Base-by-base conservation (phyloP, 2,888 invertebrate genomes). In the Litoditis marina region DNA sequence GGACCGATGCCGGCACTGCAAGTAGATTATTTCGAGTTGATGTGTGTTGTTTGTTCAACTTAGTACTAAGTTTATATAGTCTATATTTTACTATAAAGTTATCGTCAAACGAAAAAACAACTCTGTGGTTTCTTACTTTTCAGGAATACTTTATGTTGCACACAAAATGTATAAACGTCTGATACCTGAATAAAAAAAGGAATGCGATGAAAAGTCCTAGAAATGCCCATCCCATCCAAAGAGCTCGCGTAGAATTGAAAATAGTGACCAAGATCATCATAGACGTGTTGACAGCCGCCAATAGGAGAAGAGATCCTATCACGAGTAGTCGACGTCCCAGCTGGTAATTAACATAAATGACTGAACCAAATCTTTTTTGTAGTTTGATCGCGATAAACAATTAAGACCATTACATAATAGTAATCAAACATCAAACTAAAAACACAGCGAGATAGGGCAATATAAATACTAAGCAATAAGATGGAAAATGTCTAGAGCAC, bases 1-100 rank as follows among this genome's bases (percentile, higher is more conserved):
- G 79, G 78, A 0, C 78, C 78, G 4, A 78, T 74, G 22, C 78
- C 78, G 22, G 76, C 68, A 54, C 77, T 78, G 55, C 68, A 68
- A 27, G n/a, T 65, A 52, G 32, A 65, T 52, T 2, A 46, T 58
- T 49, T 56, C 59, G 2, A 61, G 19, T 2, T 54, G 19, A 53
- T 2, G n/a, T 39, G 19, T 8, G n/a, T 36, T 34, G 19, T 53
- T 53, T 53, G 7, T 3, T 31, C 22, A 28, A 7, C 27, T n/a
- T n/a, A n/a, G n/a, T n/a, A n/a, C n/a, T n/a, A n/a, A n/a, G n/a
- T n/a, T n/a, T n/a, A n/a, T n/a, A n/a, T n/a, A n/a, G n/a, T n/a
- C n/a, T n/a, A n/a, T n/a, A n/a, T n/a, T n/a, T n/a, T n/a, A n/a
- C n/a, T n/a, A n/a, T n/a, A n/a, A n/a, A n/a, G n/a, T n/a, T n/a